Evolutionary conservation across 2,797 vertebrate genomes (phyloP).

Genomic region (Diplodus puntazzo): DNA sequence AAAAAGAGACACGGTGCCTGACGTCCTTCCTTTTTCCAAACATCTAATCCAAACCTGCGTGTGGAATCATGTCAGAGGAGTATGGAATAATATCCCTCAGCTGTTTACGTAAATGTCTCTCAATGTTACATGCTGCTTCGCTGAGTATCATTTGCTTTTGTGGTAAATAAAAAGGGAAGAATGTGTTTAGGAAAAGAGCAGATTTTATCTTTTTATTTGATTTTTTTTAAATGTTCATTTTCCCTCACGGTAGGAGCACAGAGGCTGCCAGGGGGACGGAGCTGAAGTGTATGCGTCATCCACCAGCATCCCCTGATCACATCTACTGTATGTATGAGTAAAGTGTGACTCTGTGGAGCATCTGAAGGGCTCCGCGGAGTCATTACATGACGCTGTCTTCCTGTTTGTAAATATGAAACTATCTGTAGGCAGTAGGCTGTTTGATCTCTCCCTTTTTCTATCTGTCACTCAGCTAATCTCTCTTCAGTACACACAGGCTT

Average conservation of each 20-base stretch:
- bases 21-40: constrained; percentile 39
- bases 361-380: constrained; percentile 29
- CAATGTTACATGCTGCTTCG: constrained; percentile 22
- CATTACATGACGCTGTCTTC: constrained; percentile 39
- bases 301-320: constrained; percentile 43
- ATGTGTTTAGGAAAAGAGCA: constrained; percentile 41
- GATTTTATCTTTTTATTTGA: constrained; percentile 32
- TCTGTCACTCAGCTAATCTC: constrained; percentile 48
- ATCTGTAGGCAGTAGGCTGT: constrained; percentile 51
- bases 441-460: constrained; percentile 49
- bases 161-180: constrained; percentile 41
- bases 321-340: constrained; percentile 33
- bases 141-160: constrained; percentile 25
- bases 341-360: constrained; percentile 8
- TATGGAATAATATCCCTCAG: constrained; percentile 60
- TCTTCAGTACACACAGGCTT: constrained; percentile 52
- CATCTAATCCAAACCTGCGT: constrained; percentile 40
- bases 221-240: constrained; percentile 25
- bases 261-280: constrained; percentile 4
- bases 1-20: constrained; percentile 33
- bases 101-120: constrained; percentile 56
- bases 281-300: constrained; percentile 18
- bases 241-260: constrained; percentile 1
- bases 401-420: constrained; percentile 68
- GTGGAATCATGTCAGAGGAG: constrained; percentile 53